phyloP scores from a whole-genome alignment of 2,888 invertebrate genomes.

The Drosophila hamatofila region DNA sequence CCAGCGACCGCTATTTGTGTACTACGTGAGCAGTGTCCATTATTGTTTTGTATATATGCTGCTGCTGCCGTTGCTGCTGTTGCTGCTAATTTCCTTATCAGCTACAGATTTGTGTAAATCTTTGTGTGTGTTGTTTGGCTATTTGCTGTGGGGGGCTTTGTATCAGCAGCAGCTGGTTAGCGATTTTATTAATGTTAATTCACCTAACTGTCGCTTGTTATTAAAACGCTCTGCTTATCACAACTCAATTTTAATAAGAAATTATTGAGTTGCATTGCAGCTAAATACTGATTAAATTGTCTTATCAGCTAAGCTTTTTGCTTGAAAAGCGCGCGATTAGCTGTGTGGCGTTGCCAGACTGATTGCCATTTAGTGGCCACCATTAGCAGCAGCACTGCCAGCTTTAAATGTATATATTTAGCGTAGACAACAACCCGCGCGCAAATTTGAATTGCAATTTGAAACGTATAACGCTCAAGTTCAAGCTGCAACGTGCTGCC shows the following conservation, averaged over 20 bases:
- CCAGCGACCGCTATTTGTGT: conserved; percentile 49
- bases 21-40: conserved; percentile 65
- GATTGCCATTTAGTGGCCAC: background rate
- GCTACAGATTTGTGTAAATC: conserved; percentile 47
- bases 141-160: conserved; percentile 18
- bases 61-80: conserved; percentile 3
- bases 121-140: conserved; percentile 17
- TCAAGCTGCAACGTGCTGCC: conserved; percentile 28
- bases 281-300: conserved; percentile 16
- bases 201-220: conserved; percentile 4
- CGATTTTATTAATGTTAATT: conserved; percentile 37
- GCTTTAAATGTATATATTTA: background rate
- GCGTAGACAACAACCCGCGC: conserved; percentile 38
- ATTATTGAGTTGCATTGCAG: conserved; percentile 38
- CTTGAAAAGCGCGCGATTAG: conserved; percentile 43
- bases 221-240: conserved; percentile 45
- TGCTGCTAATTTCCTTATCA: conserved; percentile 44
- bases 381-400: conserved; percentile 9
- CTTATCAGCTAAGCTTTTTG: conserved; percentile 21
- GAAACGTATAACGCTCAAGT: background rate
- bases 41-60: conserved; percentile 60
- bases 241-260: conserved; percentile 35
- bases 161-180: conserved; percentile 28
- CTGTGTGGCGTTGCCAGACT: conserved; percentile 21
- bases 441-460: conserved; percentile 18